Evolutionary conservation across 2,888 invertebrate species (phyloP), one percentile per base, ranked within the genome.

Genomic region (Ophonus ardosiacus): DNA sequence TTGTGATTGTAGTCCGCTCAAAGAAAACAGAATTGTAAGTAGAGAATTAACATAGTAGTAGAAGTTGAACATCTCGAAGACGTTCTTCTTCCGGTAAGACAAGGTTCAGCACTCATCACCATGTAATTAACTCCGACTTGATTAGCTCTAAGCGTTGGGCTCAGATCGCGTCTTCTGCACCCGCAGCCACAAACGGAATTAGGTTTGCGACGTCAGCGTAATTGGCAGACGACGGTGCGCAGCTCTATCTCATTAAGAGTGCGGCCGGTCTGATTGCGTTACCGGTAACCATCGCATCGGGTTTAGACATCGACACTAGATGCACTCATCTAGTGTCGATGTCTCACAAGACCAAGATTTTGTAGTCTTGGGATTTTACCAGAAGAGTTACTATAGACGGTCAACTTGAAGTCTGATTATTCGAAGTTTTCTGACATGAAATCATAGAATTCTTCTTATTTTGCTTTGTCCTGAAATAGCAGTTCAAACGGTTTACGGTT

Each of bases 181-280:
- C 68, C 68, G 71, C 81, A 81, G 71, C 84, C 61, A 63, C 84
- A 84, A 65, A 80, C 79, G 85, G 85, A 85, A 85, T 85, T 85
- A 80, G 80, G 71, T 85, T 85, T 85, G 59, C 71, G 68, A 80
- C 85, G 85, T 80, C 85, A 80, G 68, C 80, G 85, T 85, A 85
- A 85, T 85, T 85, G 85, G 68, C 68, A 85, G 78, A 38, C 63
- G 78, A 65, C n/a, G 21, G 68, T 15, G 31, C 38, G 65, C 71
- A 51, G 74, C 78, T 31, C 85, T 79, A 80, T 80, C 68, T 80
- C 80, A 85, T 80, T 85, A 68, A 59, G 80, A 80, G 85, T 85
- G 80, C 85, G 68, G 80, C 85, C 71, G 80, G 68, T 78, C 57
- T 85, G 85, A 85, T 85, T 85, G 80, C 85, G 71, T 85, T 84